These are phyloP conservation scores for Choloepus hoffmanni DNA, from an alignment of 2,113 vertebrate genomes.

Conservation along the genomic window DNA sequence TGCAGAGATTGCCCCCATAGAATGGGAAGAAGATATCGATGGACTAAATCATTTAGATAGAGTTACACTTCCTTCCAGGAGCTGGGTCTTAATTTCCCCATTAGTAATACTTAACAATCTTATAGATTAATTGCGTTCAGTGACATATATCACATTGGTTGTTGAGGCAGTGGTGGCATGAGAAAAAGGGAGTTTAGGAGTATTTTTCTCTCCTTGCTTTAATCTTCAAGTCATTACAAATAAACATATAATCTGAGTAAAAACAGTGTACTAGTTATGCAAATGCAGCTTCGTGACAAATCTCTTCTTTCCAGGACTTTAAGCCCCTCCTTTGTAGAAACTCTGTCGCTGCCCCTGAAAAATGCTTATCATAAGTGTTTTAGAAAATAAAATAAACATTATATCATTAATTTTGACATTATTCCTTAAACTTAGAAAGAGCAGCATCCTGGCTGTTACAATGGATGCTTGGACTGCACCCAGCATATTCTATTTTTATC, in stretches of 20 bases:
- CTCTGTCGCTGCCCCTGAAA: not conserved
- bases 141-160: not conserved
- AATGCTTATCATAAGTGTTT: not conserved
- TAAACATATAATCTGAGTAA: not conserved
- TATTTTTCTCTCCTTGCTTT: not conserved
- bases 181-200: not conserved
- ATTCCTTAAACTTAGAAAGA: conserved; percentile 14
- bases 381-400: conserved; percentile 25
- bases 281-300: not conserved
- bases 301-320: not conserved
- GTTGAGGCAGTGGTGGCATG: not conserved
- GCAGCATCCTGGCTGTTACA: conserved; percentile 40
- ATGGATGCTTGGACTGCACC: conserved; percentile 39
- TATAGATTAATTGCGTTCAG: not conserved
- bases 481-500: conserved; percentile 66
- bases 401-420: conserved; percentile 42
- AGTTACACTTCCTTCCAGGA: not conserved
- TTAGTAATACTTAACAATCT: not conserved
- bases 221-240: not conserved
- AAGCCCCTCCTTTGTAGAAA: not conserved
- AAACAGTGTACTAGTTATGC: not conserved
- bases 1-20: not conserved
- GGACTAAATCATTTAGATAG: not conserved
- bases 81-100: not conserved
- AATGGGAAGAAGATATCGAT: not conserved